Conservation (phyloP, 1,140 invertebrate genomes). For the Cyclargus thomasi region DNA sequence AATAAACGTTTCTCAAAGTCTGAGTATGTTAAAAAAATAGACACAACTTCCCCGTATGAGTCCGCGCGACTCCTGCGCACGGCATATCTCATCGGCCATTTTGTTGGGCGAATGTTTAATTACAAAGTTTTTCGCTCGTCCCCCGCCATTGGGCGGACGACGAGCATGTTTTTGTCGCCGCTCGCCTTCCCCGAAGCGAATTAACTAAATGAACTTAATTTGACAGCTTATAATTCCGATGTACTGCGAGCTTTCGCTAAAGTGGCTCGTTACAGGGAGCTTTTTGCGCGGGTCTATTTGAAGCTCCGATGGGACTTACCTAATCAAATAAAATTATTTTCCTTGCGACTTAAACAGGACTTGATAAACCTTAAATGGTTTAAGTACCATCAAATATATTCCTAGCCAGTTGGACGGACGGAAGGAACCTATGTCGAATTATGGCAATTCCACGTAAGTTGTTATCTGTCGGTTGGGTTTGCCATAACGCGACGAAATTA, state of each 20-base stretch:
- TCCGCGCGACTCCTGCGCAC: slow-evolving; percentile 24
- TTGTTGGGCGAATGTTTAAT: slow-evolving; percentile 52
- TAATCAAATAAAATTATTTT: background rate
- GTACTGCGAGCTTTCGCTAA: slow-evolving; percentile 13
- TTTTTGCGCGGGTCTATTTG: slow-evolving; percentile 6
- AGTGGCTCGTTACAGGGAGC: background rate
- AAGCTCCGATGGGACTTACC: background rate
- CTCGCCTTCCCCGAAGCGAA: slow-evolving; percentile 40
- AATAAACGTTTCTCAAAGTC: too few relatives aligned
- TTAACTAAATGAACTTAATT: slow-evolving; percentile 50
- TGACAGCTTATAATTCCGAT: slow-evolving; percentile 46
- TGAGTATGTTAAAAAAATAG: too few relatives aligned
- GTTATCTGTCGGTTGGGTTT: too few relatives aligned
- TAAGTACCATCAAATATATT: too few relatives aligned
- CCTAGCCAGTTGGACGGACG: too few relatives aligned
- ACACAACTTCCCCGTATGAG: background rate
- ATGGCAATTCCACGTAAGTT: too few relatives aligned
- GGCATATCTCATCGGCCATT: slow-evolving; percentile 32
- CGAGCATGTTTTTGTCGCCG: slow-evolving; percentile 34
- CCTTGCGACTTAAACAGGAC: too few relatives aligned
- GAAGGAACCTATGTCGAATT: too few relatives aligned
- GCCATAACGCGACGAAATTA: too few relatives aligned
- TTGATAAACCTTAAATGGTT: too few relatives aligned
- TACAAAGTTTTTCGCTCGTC: slow-evolving; percentile 39
- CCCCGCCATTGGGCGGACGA: slow-evolving; percentile 32